phyloP scores from a whole-genome alignment of 1,140 invertebrate genomes.

The Drosophila paulistorum region DNA sequence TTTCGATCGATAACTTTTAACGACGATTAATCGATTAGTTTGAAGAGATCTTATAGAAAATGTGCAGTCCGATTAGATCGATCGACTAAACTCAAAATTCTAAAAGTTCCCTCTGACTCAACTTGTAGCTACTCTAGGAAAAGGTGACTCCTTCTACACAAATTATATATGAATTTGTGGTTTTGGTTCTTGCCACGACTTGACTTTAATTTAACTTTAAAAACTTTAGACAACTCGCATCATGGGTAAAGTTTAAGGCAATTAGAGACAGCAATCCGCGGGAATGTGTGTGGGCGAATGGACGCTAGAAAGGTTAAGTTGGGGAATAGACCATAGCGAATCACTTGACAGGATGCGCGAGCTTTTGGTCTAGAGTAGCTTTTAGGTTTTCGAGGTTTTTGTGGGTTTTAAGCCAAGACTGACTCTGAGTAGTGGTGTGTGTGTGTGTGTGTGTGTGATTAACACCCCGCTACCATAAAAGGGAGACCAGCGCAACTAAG shows the following conservation, averaged over 20 bases:
- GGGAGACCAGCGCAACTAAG: not conserved
- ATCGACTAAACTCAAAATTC: no score
- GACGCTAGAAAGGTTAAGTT: no score
- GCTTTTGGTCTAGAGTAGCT: not conserved
- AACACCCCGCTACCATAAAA: not conserved
- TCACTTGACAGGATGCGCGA: constrained; percentile 1
- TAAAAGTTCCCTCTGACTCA: no score
- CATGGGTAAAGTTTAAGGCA: constrained; percentile 1
- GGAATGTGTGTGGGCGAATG: not conserved
- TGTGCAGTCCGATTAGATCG: no score
- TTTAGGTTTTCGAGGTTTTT: constrained; percentile 6
- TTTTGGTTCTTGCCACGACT: no score
- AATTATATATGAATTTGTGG: no score
- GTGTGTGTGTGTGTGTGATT: constrained; percentile 3
- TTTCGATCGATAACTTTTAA: no score
- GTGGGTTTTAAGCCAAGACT: constrained; percentile 5
- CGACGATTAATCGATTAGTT: no score
- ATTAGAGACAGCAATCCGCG: not conserved
- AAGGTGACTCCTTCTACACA: no score
- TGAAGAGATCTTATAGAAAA: no score
- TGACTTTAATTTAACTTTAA: not conserved
- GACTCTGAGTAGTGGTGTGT: not conserved
- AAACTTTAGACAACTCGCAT: not conserved
- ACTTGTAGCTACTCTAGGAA: no score
- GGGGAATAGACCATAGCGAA: not conserved